Evolutionary conservation across 2,888 invertebrate genomes (phyloP), one percentile per base, ranked within the genome.

Genomic region (Andrena marginata): DNA sequence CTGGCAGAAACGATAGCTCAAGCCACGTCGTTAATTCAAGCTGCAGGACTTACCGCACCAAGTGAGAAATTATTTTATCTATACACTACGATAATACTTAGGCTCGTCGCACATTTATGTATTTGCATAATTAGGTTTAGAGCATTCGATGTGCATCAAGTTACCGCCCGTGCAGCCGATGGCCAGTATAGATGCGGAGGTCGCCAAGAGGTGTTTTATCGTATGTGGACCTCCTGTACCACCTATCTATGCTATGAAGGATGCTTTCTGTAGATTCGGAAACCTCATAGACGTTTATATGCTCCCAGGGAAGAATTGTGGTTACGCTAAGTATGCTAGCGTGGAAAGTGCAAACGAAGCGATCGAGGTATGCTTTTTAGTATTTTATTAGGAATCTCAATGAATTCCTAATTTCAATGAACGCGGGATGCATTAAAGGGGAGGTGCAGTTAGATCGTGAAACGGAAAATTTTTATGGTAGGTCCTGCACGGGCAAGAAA

Each of bases 191-290:
- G 97, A 97, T 91, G 95, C 96, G 54, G 94, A 95, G 62, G 96
- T 96, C 23, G 96, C 95, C 1, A 96, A 97, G 86, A 94, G 96
- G 92, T 95, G 94, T 89, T 92, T 93, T 67, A 94, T 94, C 67
- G 94, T 93, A 35, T 94, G 94, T 56, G 94, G 94, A 4, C 94
- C 94, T 62, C 94, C 94, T 26, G 92, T 98, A 62, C 97, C 98
- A 16, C 97, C 97, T 1, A 95, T 96, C 87, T 96, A 97, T 79
- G 96, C 97, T 31, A 95, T 99, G 91, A 96, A 97, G 90, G 98
- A 99, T 93, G 96, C 98, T 26, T 99, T 99, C 94, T 97, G 97
- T 89, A 96, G 98, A 90, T 99, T 99, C 94, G 98, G 98, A 6
- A 96, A 97, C 92, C 95, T 99, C 10, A 98, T 98, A 77, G 98